These are phyloP conservation scores for Cromileptes altivelis DNA, from an alignment of 2,113 vertebrate genomes.

Conservation along the genomic window DNA sequence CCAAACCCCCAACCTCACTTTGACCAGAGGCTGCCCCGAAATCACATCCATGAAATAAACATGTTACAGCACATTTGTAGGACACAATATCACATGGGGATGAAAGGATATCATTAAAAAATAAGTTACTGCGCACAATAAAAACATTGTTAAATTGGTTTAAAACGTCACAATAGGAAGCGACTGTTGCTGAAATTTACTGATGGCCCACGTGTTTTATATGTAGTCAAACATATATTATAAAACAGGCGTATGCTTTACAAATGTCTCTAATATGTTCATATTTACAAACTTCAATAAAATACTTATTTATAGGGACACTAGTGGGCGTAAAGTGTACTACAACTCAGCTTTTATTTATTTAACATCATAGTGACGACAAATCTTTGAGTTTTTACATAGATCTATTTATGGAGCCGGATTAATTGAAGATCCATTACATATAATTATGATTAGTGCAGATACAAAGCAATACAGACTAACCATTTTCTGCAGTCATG, in stretches of 20 bases:
- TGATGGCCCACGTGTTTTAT: neutral
- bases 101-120: neutral
- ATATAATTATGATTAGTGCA: neutral
- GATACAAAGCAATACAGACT: neutral
- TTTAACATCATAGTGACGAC: neutral
- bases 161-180: neutral
- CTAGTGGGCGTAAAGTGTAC: slow-evolving; percentile 43
- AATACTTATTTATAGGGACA: slow-evolving; percentile 5
- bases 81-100: slow-evolving; percentile 6
- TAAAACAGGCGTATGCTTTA: neutral
- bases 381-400: neutral
- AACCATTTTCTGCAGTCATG: neutral
- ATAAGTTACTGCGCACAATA: slow-evolving; percentile 4
- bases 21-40: neutral
- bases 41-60: neutral
- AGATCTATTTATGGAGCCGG: slow-evolving; percentile 25
- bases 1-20: slow-evolving; percentile 14
- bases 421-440: neutral
- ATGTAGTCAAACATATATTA: neutral
- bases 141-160: neutral
- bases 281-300: slow-evolving; percentile 35
- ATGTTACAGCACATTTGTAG: neutral
- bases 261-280: neutral
- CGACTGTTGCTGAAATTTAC: fast-evolving
- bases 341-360: slow-evolving; percentile 13